phyloP scores from a whole-genome alignment of 1,140 invertebrate species.

The Drosophila cardini region DNA sequence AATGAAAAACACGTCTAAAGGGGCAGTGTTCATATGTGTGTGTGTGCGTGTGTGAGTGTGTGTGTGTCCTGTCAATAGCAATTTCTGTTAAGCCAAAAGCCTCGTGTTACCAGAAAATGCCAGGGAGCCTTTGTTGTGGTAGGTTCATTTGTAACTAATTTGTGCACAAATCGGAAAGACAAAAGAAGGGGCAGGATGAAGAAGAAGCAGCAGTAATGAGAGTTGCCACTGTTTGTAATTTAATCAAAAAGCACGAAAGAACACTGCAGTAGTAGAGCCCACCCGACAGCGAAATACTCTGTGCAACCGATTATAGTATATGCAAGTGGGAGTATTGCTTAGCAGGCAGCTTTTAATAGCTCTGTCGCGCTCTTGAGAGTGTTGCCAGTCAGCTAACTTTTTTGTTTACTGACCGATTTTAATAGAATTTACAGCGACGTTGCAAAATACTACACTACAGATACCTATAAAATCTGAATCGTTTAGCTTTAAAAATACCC shows the following conservation, averaged over 20 bases:
- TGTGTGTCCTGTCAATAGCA: conserved; percentile 40
- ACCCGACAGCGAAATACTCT: too few species aligned
- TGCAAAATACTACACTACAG: too few species aligned
- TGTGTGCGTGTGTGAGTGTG: conserved; percentile 26
- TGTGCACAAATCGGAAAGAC: conserved; percentile 75
- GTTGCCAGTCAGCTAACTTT: too few species aligned
- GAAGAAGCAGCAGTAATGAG: neutral
- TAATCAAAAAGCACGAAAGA: conserved; percentile 36
- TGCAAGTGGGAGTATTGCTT: neutral
- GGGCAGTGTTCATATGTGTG: conserved; percentile 20
- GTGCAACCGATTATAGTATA: too few species aligned
- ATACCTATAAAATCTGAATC: too few species aligned
- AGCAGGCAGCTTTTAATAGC: too few species aligned
- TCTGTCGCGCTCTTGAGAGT: too few species aligned
- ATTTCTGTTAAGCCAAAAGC: conserved; percentile 44
- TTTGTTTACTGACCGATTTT: too few species aligned
- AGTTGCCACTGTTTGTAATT: conserved; percentile 51
- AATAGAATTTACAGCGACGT: too few species aligned
- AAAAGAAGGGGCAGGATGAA: conserved; percentile 28
- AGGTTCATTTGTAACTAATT: conserved; percentile 81
- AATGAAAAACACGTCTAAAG: neutral
- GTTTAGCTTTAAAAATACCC: too few species aligned
- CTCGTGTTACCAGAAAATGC: conserved; percentile 63
- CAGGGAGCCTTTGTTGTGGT: conserved; percentile 69
- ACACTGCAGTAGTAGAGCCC: neutral